Percentiles rank a stretch among this genome's conserved stretches.
Conservation (phyloP, 2,113 vertebrate genomes). For the Ceyx melanurus region DNA sequence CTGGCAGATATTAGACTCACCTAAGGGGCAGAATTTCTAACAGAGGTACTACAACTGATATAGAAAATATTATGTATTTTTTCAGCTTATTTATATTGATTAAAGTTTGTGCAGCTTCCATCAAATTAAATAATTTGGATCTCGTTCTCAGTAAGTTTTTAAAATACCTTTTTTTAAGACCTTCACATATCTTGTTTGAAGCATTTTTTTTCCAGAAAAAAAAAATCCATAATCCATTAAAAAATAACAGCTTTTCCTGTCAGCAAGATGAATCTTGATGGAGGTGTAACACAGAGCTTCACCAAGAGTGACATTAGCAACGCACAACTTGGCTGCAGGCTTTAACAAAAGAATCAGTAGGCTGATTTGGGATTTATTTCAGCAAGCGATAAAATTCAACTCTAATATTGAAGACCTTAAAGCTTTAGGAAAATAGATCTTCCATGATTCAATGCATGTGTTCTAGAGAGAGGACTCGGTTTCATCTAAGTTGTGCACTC, state of each 20-base stretch:
- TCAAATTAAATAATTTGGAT: background rate
- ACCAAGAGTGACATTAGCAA: background rate
- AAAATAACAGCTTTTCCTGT: background rate
- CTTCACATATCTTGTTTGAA: background rate
- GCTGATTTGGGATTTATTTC: background rate
- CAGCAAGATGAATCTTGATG: background rate
- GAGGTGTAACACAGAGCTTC: background rate
- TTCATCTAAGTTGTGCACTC: background rate
- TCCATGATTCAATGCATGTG: background rate
- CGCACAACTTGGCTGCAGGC: background rate
- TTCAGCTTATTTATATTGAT: background rate
- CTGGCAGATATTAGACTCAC: background rate
- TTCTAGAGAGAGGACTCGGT: background rate
- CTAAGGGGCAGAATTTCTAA: background rate
- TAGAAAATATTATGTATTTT: background rate
- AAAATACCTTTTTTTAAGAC: background rate
- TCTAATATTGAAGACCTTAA: background rate
- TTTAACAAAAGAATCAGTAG: background rate
- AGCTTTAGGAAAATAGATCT: background rate
- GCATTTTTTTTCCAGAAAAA: background rate
- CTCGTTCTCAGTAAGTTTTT: background rate
- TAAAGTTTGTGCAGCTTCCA: background rate
- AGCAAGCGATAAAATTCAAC: background rate
- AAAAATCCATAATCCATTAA: background rate
- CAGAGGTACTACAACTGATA: accelerated